Conservation (phyloP, 1,140 invertebrate species). For the Meloidogyne floridensis region DNA sequence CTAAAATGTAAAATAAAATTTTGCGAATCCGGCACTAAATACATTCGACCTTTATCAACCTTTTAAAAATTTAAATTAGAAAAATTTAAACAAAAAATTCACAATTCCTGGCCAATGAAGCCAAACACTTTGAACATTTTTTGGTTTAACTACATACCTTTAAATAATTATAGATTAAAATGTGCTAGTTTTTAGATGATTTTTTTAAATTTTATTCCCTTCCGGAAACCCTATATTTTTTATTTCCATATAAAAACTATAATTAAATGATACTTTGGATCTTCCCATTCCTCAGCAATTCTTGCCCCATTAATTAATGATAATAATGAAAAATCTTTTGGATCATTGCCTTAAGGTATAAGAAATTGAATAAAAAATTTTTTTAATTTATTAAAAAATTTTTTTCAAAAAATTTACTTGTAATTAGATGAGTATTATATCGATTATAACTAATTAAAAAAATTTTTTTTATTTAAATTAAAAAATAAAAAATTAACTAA, state of each 20-base stretch:
- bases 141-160: conserved; percentile 42
- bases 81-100: neutral
- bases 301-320: conserved; percentile 41
- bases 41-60: conserved; percentile 34
- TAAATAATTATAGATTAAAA: neutral
- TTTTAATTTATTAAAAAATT: conserved; percentile 5
- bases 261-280: conserved; percentile 39
- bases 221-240: neutral
- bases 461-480: neutral
- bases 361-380: neutral
- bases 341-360: conserved; percentile 37
- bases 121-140: conserved; percentile 47
- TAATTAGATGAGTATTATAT: conserved; percentile 52
- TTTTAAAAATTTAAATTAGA: neutral
- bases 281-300: conserved; percentile 50
- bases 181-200: no score
- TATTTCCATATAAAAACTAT: neutral
- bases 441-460: conserved; percentile 41
- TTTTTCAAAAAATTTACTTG: conserved; percentile 35
- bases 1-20: conserved; percentile 52
- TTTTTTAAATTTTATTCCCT: no score
- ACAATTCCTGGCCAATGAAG: conserved; percentile 52
- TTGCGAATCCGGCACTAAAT: conserved; percentile 34
- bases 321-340: conserved; percentile 34
- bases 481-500: neutral